Percentiles rank a stretch among this genome's conserved stretches.
Evolutionary conservation across 2,797 vertebrate genomes (phyloP).

Genomic region (Sebastiscus tertius): DNA sequence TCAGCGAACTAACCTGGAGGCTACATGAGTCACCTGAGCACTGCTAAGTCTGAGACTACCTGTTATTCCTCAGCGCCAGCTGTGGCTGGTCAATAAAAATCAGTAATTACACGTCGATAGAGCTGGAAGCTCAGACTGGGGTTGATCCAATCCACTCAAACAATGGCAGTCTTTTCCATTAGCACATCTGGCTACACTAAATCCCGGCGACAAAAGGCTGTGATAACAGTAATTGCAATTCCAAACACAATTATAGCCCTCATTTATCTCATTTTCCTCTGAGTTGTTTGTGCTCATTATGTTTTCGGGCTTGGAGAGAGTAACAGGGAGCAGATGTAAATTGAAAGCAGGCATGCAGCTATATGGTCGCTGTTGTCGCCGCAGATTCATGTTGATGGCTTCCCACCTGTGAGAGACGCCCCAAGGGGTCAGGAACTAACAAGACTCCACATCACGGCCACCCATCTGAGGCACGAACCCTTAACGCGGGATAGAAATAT

Average conservation of each 20-base stretch:
- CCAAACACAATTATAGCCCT: conserved; percentile 69
- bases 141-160: conserved; percentile 46
- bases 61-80: conserved; percentile 27
- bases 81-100: conserved; percentile 48
- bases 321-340: conserved; percentile 57
- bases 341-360: conserved; percentile 47
- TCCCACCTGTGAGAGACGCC: conserved; percentile 43
- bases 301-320: conserved; percentile 50
- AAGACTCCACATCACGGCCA: conserved; percentile 35
- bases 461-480: not conserved
- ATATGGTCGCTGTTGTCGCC: conserved; percentile 33
- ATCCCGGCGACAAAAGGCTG: conserved; percentile 58
- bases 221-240: conserved; percentile 72
- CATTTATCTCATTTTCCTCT: conserved; percentile 69
- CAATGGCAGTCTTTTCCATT: conserved; percentile 53
- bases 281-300: conserved; percentile 69
- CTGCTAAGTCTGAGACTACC: not conserved
- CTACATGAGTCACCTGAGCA: not conserved
- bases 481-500: conserved; percentile 22
- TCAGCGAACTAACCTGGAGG: not conserved
- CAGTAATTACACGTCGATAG: conserved; percentile 48
- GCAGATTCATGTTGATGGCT: conserved; percentile 42
- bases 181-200: conserved; percentile 65
- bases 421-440: conserved; percentile 42
- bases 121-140: conserved; percentile 20